Base-by-base conservation (phyloP, 2,113 vertebrate genomes). In the Panthera uncia region DNA sequence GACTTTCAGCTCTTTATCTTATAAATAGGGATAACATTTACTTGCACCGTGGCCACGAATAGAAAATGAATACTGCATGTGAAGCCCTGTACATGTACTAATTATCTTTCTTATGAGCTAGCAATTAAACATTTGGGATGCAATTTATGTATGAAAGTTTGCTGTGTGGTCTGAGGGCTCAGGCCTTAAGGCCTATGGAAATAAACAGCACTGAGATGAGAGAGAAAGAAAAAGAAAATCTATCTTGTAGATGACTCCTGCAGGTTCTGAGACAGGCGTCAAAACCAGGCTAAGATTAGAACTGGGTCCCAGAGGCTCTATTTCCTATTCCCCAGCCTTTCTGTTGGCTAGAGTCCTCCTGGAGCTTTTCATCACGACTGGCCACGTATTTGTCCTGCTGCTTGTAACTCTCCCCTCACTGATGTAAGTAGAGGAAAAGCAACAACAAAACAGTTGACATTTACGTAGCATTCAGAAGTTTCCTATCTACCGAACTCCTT, bases 201-300 rank as follows among this genome's bases (percentile, higher is more conserved):
- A 96, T 96, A 89, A 94, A 71, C 57, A 95, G 89, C 45, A 83
- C 15, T 10, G 57, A 41, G 31, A 97, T 95, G 69, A 78, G 79
- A 74, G 61, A 93, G 38, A 88, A 91, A 91, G 33, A 57, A 69
- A 83, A 94, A 92, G 38, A 85, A 91, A 96, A 94, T 95, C 73
- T 85, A 16, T 94, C 68, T 83, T 83, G 83, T 57, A 82, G 83
- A 92, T 80, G 79, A 76, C 65, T 94, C 55, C 87, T 96, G 73
- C 92, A 87, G 89, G 74, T 96, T 97, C 92, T 19, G 74, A 97
- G 86, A 95, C 92, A 95, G 96, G 68, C 25, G 9, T 92, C 90
- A 88, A 98, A 96, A 95, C 29, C 61, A 92, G 57, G 92, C 93
- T 97, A 95, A 97, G 93, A 96, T 95, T 90, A 95, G 95, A 97